phyloP scores from a whole-genome alignment of 2,888 invertebrate genomes.

The Heteropelma amictum region DNA sequence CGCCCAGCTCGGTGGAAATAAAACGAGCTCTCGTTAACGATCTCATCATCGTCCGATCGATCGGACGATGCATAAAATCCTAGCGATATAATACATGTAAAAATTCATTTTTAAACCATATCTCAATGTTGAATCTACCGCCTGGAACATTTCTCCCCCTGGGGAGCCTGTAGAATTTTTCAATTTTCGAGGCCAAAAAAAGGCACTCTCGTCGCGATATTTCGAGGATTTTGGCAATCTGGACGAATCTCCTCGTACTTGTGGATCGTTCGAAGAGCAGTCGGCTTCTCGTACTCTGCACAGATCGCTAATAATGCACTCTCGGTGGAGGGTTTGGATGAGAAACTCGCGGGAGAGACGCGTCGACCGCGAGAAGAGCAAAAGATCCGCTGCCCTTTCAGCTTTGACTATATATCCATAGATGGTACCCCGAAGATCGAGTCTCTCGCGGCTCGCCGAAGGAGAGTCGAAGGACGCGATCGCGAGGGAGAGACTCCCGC shows the following conservation, averaged over 20 bases:
- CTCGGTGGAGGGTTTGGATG: slow-evolving; percentile 15
- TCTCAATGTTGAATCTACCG: no score
- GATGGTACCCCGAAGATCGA: slow-evolving; percentile 61
- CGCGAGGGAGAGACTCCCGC: slow-evolving; percentile 33
- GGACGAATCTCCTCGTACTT: neutral
- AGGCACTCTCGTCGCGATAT: no score
- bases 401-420: slow-evolving; percentile 54
- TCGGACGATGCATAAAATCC: no score
- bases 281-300: neutral
- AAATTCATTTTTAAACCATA: no score
- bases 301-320: neutral
- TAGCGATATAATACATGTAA: no score
- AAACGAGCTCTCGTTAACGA: no score
- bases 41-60: no score
- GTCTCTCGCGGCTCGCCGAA: slow-evolving; percentile 38
- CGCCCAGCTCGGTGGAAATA: no score
- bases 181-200: no score
- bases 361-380: slow-evolving; percentile 35
- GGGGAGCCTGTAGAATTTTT: no score
- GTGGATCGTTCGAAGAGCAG: neutral
- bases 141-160: no score
- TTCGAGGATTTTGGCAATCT: neutral
- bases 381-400: slow-evolving; percentile 31
- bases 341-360: slow-evolving; percentile 39
- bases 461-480: slow-evolving; percentile 49